Base-by-base conservation (phyloP, 1,140 invertebrate genomes). In the Bombus terrestris region DNA sequence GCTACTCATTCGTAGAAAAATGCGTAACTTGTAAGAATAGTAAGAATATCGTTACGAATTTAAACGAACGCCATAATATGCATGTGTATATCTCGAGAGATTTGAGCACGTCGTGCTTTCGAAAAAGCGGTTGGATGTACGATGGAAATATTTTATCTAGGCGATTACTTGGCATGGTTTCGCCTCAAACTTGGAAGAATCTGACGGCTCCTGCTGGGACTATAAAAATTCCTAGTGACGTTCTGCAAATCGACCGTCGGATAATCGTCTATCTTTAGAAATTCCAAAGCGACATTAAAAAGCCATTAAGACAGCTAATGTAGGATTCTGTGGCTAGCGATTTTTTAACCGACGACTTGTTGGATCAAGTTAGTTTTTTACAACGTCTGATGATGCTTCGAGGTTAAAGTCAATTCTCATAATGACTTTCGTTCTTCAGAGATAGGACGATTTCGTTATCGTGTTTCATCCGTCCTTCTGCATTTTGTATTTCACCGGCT, bases 271-370 rank as follows among this genome's bases (percentile, higher is more conserved):
- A 41, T 53, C 62, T 71, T 39, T 62, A 66, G 37, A 83, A 82
- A 89, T 81, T 85, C 74, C 76, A 66, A 78, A 59, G 79, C 80
- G 87, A 86, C 91, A 91, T 93, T 91, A 92, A 91, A 92, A 92
- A 90, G 85, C 85, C 87, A 92, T 92, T 88, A 92, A 87, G 57
- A 35, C 15, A 18, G 80, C 73, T 85, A 82, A 80, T 75, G 83
- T 62, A 64, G 66, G 72, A 71, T 89, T 62, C 74, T 68, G 73
- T 85, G 88, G 85, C 43, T 82, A 41, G 64, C 68, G 69, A 88
- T 72, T 74, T 76, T 87, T 86, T 86, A 74, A 86, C 74, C 68
- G 71, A 62, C 80, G 83, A 88, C 69, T 86, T 62, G 69, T 71
- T 12, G 39, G 86, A 80, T 57, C 59, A 47, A 59, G 28, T 37